Percentiles rank a stretch among this genome's conserved stretches.
Evolutionary conservation across 2,113 vertebrate species (phyloP).

Genomic region (Sardina pilchardus): DNA sequence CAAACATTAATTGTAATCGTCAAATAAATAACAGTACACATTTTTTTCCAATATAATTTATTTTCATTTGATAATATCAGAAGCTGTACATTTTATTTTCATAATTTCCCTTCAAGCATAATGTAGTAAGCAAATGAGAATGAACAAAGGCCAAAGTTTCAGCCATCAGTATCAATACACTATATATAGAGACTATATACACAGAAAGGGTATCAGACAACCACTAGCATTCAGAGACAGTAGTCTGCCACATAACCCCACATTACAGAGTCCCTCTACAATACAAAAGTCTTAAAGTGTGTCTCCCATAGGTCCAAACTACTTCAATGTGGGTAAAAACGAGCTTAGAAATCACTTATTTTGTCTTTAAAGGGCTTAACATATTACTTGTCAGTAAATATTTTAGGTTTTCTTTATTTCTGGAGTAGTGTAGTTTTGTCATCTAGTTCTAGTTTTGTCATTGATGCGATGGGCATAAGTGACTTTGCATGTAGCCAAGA

Average conservation of each 20-base stretch:
- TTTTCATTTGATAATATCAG: constrained; percentile 45
- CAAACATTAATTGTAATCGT: background rate
- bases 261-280: constrained; percentile 22
- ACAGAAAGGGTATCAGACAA: constrained; percentile 38
- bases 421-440: background rate
- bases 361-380: constrained; percentile 18
- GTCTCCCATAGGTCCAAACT: background rate
- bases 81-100: constrained; percentile 51
- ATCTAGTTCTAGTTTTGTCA: background rate
- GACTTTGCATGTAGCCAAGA: background rate
- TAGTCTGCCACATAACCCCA: background rate
- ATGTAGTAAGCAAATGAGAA: constrained; percentile 43
- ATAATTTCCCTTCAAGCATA: constrained; percentile 36
- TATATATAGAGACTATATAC: constrained; percentile 48
- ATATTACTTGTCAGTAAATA: background rate
- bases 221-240: constrained; percentile 9
- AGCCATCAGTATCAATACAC: constrained; percentile 35
- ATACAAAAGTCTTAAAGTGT: constrained; percentile 8
- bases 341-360: background rate
- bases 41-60: constrained; percentile 37
- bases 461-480: background rate
- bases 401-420: background rate
- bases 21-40: constrained; percentile 21
- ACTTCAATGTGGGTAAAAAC: background rate
- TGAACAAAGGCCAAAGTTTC: constrained; percentile 41